Base-by-base conservation (phyloP, 2,888 invertebrate genomes). In the Steinernema hermaphroditum region DNA sequence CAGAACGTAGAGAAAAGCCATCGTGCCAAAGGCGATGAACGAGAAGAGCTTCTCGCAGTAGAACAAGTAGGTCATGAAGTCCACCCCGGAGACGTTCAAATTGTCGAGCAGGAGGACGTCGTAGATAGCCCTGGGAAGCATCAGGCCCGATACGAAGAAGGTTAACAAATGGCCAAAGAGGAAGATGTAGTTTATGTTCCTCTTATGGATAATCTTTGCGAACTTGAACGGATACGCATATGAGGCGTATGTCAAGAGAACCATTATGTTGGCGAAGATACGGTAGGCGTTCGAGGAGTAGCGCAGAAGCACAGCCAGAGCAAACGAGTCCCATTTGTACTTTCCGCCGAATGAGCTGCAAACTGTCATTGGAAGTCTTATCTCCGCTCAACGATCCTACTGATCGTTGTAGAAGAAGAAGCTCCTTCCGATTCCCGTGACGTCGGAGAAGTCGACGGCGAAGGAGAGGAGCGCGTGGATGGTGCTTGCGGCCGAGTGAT, bases 241-340 rank as follows among this genome's bases (percentile, higher is more conserved):
- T 29, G 62, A 29, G 27, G 32, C 32, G 62, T 62, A 62, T 6
- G 29, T 32, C 16, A 62, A 32, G 2, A 62, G 2, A 9, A 62
- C 62, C 62, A 62, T 62, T 16, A 62, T 16, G 16, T 22, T 62
- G 32, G 62, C 62, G 62, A 62, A 62, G 1, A 62, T 27, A 6
- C 62, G 62, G 27, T 62, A 62, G 22, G 29, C 62, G 32, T 62
- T 62, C 2, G 62, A 62, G 19, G 62, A 32, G 62, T 62, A 62
- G 62, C 32, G 62, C 32, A 62, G 62, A 19, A 62, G 32, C 14
- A 62, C 32, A 1, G 29, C 62, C 32, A 27, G 62, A 1, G 27
- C 1, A 16, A 62, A 62, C 1, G 62, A 62, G 32, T 14, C 32
- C 62, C 62, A 62, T 1, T 32, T 6, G 12, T 27, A 32, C 32